Base-by-base conservation (phyloP, 2,113 vertebrate genomes). In the Rhizomys pruinosus region DNA sequence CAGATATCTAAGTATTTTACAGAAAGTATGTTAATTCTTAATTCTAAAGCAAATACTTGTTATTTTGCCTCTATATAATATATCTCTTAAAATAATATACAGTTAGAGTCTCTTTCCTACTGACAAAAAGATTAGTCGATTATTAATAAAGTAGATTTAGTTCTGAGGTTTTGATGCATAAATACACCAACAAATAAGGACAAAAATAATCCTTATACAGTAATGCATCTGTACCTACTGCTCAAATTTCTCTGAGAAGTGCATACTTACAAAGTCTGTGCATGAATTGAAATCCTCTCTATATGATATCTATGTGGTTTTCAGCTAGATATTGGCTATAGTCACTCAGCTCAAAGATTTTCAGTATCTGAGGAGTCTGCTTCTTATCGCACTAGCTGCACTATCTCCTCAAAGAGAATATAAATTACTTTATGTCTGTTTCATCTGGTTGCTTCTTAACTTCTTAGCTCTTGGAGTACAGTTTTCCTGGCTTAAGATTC, bases 371-470 rank as follows among this genome's bases (percentile, higher is more conserved):
- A 94, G 69, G 13, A 3, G 89, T 82, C 37, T 90, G 37, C n/a
- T 92, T 90, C 88, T 90, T 85, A 92, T 89, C 1, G 0, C 47
- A 86, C 55, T 27, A 84, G 16, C 63, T 82, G 25, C 23, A 85
- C 57, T 87, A 69, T 84, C 80, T 78, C 77, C 47, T 94, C 87
- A 95, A 94, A 96, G 84, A 80, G 55, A 93, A 91, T 93, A 82
- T 89, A 89, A 84, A 89, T 69, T 91, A 63, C 15, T 57, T 77
- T 85, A 77, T 87, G 63, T 13, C 10, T 80, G 74, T 89, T 87
- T 87, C 63, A 93, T 94, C 22, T 66, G 39, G 59, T 89, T 92
- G 34, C 84, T 93, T 90, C 63, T 64, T 95, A 93, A 55, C 17
- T 89, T 95, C 42, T 64, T 16, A 76, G 57, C 39, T 89, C 13